phyloP scores from a whole-genome alignment of 2,113 vertebrate genomes.

The Indicator maculatus region DNA sequence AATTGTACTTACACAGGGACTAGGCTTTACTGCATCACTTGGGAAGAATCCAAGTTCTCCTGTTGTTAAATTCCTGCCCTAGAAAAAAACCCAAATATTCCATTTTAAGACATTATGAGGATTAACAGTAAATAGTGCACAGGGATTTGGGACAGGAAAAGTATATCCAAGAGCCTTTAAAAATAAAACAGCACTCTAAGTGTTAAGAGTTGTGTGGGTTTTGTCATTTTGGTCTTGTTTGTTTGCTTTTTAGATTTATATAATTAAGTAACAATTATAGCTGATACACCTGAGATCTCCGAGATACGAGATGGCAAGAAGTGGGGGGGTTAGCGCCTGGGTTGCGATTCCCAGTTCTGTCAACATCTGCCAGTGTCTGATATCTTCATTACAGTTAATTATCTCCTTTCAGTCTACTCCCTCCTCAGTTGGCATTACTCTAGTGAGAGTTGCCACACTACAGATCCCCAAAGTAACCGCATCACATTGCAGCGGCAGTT shows the following conservation, averaged over 20 bases:
- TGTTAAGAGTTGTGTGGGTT: background rate
- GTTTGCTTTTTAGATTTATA: background rate
- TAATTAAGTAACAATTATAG: background rate
- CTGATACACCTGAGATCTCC: background rate
- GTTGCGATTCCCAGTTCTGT: background rate
- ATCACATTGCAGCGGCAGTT: rapidly evolving
- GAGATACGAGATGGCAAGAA: background rate
- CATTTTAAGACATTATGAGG: background rate
- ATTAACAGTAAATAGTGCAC: background rate
- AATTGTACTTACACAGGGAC: constrained; percentile 89
- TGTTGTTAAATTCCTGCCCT: constrained; percentile 91
- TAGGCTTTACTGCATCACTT: constrained; percentile 93
- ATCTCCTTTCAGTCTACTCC: background rate
- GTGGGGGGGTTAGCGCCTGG: background rate
- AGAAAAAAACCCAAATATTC: constrained; percentile 56
- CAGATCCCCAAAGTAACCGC: background rate
- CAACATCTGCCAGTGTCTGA: background rate
- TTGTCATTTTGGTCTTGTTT: background rate
- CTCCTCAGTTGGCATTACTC: background rate
- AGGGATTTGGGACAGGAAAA: background rate
- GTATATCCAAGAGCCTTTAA: background rate
- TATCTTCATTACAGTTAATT: background rate
- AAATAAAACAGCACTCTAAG: background rate
- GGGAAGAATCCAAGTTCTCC: constrained; percentile 96
- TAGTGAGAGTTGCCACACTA: background rate